These are phyloP conservation scores for Acrocera orbiculus DNA, from an alignment of 2,888 invertebrate species.

Conservation along the genomic window DNA sequence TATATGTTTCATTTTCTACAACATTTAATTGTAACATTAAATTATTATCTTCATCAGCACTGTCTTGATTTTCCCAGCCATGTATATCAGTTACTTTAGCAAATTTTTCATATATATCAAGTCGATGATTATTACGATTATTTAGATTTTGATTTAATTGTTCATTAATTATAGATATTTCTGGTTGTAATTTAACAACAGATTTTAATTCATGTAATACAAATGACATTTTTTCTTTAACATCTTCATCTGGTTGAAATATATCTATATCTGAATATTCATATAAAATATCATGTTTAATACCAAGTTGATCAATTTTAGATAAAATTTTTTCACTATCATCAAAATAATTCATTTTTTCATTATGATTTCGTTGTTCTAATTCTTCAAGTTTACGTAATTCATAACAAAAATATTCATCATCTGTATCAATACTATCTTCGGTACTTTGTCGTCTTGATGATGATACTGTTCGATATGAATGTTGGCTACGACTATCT, in stretches of 20 bases:
- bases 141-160: too few species aligned
- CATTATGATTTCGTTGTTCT: constrained; percentile 54
- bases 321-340: constrained; percentile 18
- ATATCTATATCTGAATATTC: constrained; percentile 27
- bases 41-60: constrained; percentile 17
- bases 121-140: constrained; percentile 13
- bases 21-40: constrained; percentile 14
- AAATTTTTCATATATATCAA: constrained; percentile 18
- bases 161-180: constrained; percentile 26
- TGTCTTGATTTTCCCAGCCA: constrained; percentile 22
- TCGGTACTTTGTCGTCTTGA: constrained; percentile 80
- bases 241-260: constrained; percentile 46
- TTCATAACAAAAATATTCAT: constrained; percentile 86
- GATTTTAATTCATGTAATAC: constrained; percentile 58
- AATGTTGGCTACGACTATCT: constrained; percentile 72
- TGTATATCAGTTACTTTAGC: constrained; percentile 24
- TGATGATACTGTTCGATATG: constrained; percentile 73
- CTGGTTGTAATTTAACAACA: constrained; percentile 39
- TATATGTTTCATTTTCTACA: constrained; percentile 13
- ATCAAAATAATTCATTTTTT: constrained; percentile 24
- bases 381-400: constrained; percentile 70
- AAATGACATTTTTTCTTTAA: constrained; percentile 63
- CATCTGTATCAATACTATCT: constrained; percentile 83
- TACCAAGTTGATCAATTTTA: constrained; percentile 36
- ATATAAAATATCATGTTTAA: constrained; percentile 27